Evolutionary conservation across 2,888 invertebrate species (phyloP), one percentile per base, ranked within the genome.

Genomic region (Amitus sp.): DNA sequence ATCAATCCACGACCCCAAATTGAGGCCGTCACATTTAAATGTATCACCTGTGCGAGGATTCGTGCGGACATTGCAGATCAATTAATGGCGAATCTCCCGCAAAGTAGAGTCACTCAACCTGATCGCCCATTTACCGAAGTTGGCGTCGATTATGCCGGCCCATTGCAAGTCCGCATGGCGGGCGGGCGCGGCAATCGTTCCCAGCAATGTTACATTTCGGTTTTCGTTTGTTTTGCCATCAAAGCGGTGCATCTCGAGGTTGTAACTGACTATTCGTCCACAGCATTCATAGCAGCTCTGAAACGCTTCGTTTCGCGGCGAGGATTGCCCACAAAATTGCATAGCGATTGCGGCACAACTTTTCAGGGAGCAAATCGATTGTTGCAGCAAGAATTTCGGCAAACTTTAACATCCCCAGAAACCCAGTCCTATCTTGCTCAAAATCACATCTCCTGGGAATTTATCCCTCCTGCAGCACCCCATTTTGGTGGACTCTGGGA

Each of bases 321-420:
- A 27, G 72, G 73, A 0, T 15, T 49, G 1, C 63, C 65, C 6
- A 17, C 28, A 1, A 45, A 54, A 2, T 47, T 70, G 6, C 51
- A 65, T 42, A 70, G 67, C 46, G 75, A 77, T 40, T 66, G 66
- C 34, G 74, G 74, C 1, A 71, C 69, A 2, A 75, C 68, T 34
- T 77, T 76, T 47, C 47, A 68, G 2, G 72, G 71, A 9, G 74
- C 75, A 9, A 47, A 62, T 13, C 59, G 54, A 2, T 65, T 68
- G 34, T 40, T 73, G 7, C 47, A 52, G 23, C 9, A 13, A 1
- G 45, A 23, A 4, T 17, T 30, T 9, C 39, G 12, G n/a, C n/a
- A n/a, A n/a, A n/a, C n/a, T n/a, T n/a, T n/a, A n/a, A n/a, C n/a
- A n/a, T n/a, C n/a, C n/a, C n/a, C n/a, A n/a, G n/a, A n/a, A n/a